These are phyloP conservation scores for Peromyscus californicus DNA, from an alignment of 2,113 vertebrate species.

Conservation along the genomic window DNA sequence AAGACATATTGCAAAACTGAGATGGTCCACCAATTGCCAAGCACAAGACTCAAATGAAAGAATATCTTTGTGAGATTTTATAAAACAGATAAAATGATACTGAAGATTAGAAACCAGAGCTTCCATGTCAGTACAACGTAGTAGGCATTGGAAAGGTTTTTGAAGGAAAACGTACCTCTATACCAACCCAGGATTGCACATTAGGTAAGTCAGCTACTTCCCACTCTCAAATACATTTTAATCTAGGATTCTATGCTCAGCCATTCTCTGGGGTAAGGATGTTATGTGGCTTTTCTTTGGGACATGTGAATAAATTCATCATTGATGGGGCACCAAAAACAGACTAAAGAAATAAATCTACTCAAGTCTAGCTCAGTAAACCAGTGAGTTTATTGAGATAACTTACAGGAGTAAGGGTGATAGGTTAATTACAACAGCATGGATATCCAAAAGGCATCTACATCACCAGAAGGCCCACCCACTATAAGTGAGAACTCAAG, in stretches of 20 bases:
- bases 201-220: background rate
- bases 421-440: background rate
- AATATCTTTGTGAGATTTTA: slow-evolving; percentile 12
- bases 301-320: background rate
- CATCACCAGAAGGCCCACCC: background rate
- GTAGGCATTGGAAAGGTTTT: slow-evolving; percentile 11
- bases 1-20: background rate
- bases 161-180: background rate
- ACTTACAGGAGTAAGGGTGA: background rate
- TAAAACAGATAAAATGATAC: slow-evolving; percentile 23
- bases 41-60: background rate
- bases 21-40: background rate
- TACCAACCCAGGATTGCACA: background rate
- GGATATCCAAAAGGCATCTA: background rate
- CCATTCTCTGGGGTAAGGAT: background rate
- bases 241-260: background rate
- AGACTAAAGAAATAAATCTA: background rate
- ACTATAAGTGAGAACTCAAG: background rate
- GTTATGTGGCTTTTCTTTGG: background rate
- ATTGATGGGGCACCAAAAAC: background rate
- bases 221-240: background rate
- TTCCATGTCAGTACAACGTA: background rate
- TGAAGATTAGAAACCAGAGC: background rate
- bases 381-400: background rate
- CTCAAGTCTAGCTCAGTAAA: background rate